Conservation (phyloP, 2,797 vertebrate genomes). For the Taeniopygia guttata region DNA sequence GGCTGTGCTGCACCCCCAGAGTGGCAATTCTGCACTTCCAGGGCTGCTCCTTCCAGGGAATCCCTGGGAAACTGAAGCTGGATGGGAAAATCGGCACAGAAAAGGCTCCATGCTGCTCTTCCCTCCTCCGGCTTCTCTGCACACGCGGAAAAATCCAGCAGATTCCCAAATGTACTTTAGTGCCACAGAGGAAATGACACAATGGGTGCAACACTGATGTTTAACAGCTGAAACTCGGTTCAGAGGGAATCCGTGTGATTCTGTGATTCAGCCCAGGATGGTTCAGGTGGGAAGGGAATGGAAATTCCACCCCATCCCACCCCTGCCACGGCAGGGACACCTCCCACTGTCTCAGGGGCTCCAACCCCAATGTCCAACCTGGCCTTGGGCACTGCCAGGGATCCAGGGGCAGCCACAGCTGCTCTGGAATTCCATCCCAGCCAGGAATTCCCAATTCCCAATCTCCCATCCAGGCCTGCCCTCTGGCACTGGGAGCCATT, state of each 20-base stretch:
- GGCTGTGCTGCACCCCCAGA: not conserved
- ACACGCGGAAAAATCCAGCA: fast-evolving
- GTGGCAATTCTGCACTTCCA: not conserved
- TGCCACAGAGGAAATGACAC: not conserved
- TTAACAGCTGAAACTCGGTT: not conserved
- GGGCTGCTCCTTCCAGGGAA: not conserved
- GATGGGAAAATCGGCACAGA: not conserved
- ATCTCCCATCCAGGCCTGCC: fast-evolving
- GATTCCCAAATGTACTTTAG: not conserved
- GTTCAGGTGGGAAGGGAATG: not conserved
- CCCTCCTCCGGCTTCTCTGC: not conserved
- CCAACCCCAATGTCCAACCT: not conserved
- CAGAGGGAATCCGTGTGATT: not conserved
- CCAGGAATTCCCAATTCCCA: not conserved
- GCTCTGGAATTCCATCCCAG: not conserved
- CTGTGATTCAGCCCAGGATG: not conserved
- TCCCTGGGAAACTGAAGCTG: fast-evolving
- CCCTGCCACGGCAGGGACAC: not conserved
- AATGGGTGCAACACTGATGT: not conserved
- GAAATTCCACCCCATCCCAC: not conserved
- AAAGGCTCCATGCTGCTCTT: not conserved
- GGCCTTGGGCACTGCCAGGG: not conserved
- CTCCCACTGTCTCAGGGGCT: not conserved
- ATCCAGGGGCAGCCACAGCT: not conserved
- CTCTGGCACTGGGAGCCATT: not conserved